A percentile compares a stretch with the other conserved stretches of the same genome.
These are phyloP conservation scores for Oophaga pumilio DNA, from an alignment of 2,113 vertebrate genomes.

Conservation along the genomic window DNA sequence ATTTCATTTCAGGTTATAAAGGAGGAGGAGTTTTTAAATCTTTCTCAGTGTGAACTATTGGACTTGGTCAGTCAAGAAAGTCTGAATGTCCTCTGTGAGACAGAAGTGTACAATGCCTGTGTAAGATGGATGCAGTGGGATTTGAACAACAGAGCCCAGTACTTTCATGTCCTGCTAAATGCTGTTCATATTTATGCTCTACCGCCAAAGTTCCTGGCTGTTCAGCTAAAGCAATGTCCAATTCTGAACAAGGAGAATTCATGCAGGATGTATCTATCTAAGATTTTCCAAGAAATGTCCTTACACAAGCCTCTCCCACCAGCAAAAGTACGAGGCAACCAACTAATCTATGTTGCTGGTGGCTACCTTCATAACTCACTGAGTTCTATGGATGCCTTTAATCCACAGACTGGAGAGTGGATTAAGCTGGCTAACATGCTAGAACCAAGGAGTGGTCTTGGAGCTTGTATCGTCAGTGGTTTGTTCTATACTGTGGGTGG, in stretches of 20 bases:
- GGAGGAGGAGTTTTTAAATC: conserved; percentile 80
- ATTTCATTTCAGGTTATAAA: conserved; percentile 73
- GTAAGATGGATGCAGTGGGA: conserved; percentile 81
- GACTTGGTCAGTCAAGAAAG: conserved; percentile 82
- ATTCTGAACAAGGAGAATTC: conserved; percentile 81
- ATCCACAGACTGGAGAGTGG: conserved; percentile 71
- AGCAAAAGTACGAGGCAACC: conserved; percentile 71
- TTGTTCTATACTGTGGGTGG: conserved; percentile 78
- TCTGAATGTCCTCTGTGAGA: conserved; percentile 81
- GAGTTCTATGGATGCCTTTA: conserved; percentile 73
- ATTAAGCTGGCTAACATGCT: conserved; percentile 72
- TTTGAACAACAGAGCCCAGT: conserved; percentile 72
- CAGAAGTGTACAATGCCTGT: conserved; percentile 82
- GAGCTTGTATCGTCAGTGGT: conserved; percentile 76
- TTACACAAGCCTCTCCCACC: conserved; percentile 73
- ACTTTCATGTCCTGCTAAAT: conserved; percentile 79
- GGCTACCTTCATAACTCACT: conserved; percentile 76
- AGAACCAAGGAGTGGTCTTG: conserved; percentile 75
- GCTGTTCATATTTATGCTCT: conserved; percentile 79
- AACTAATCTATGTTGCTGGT: conserved; percentile 79
- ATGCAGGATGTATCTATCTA: conserved; percentile 80
- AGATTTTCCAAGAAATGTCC: conserved; percentile 83
- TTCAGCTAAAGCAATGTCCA: conserved; percentile 78
- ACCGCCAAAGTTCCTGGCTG: conserved; percentile 79
- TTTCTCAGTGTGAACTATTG: conserved; percentile 80